Conservation (phyloP, 2,113 vertebrate genomes). For the Budorcas taxicolor region DNA sequence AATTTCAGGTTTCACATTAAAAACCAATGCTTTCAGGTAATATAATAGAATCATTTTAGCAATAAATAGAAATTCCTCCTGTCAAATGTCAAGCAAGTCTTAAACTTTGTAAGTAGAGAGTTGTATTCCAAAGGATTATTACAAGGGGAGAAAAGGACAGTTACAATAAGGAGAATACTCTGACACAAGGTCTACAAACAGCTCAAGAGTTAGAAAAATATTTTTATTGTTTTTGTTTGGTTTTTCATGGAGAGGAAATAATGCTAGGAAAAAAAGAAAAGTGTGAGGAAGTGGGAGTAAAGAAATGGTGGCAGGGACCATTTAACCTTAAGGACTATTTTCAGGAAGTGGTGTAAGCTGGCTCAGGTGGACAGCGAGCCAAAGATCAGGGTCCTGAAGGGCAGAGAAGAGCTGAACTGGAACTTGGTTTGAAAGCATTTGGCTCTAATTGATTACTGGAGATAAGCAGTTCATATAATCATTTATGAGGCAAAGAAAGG, state of each 20-base stretch:
- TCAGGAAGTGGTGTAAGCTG: background rate
- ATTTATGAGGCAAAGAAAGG: background rate
- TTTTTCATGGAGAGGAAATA: background rate
- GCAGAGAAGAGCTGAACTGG: background rate
- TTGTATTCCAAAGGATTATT: background rate
- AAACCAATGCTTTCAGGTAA: background rate
- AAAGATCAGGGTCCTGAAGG: background rate
- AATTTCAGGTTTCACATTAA: background rate
- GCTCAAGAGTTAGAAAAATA: background rate
- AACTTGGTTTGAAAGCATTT: background rate
- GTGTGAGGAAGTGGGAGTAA: background rate
- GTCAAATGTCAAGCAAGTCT: background rate
- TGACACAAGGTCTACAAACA: background rate
- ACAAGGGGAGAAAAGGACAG: background rate
- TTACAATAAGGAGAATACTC: background rate
- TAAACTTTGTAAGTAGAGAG: background rate
- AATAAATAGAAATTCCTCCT: background rate
- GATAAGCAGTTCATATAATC: background rate
- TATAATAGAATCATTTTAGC: background rate
- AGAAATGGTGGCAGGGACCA: background rate
- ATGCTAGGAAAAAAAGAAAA: background rate
- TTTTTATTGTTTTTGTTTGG: background rate
- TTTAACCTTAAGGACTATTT: background rate
- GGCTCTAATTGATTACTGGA: background rate
- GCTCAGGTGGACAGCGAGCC: fast-evolving